Evolutionary conservation across 2,888 invertebrate genomes (phyloP).

Genomic region (Mythimna albipuncta): DNA sequence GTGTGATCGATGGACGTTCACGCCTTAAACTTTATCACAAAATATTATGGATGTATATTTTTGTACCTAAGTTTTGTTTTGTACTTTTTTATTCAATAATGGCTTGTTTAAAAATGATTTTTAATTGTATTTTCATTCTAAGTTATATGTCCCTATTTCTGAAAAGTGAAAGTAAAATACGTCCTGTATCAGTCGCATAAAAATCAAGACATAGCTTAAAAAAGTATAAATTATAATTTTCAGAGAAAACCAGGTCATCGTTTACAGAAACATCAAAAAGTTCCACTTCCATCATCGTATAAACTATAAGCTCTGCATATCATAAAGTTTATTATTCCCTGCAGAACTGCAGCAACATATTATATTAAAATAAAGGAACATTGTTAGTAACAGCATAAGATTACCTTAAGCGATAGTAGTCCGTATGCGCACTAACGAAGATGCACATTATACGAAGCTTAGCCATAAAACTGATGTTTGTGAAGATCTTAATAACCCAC

Average conservation of each 20-base stretch:
- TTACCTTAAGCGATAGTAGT: constrained; percentile 23
- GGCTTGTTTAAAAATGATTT: no score
- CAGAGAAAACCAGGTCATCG: not conserved
- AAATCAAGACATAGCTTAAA: not conserved
- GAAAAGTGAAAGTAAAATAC: not conserved
- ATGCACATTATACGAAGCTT: constrained; percentile 31
- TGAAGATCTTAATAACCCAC: constrained; percentile 41
- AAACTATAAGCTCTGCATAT: not conserved
- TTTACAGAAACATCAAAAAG: not conserved
- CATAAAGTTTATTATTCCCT: constrained; percentile 17
- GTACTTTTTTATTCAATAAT: no score
- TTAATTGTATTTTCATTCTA: no score
- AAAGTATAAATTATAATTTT: not conserved
- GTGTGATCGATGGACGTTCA: no score
- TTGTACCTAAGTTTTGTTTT: no score
- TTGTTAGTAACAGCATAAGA: constrained; percentile 29
- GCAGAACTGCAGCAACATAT: constrained; percentile 3
- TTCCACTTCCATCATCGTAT: not conserved
- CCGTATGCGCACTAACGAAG: constrained; percentile 39
- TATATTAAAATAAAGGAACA: constrained; percentile 18
- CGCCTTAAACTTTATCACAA: no score
- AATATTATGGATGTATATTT: no score
- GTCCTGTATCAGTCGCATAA: no score
- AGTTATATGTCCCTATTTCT: not conserved
- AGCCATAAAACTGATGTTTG: constrained; percentile 39